These are phyloP conservation scores for Ascaphus truei DNA, from an alignment of 2,113 vertebrate species.

Conservation along the genomic window DNA sequence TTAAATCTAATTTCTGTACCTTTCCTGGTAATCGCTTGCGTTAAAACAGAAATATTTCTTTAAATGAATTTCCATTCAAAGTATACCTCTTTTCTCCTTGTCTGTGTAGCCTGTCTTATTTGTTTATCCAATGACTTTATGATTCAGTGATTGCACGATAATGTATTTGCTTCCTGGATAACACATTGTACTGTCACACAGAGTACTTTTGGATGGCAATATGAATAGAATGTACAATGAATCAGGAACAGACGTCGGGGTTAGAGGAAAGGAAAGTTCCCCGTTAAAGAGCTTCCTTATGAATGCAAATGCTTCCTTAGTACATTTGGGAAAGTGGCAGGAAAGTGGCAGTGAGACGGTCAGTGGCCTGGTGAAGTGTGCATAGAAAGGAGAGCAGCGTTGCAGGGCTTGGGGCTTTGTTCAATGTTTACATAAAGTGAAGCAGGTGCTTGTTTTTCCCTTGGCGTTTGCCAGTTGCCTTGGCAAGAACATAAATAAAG, in stretches of 20 bases:
- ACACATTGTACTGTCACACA: conserved; percentile 6
- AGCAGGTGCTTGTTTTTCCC: conserved; percentile 8
- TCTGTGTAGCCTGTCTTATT: no score
- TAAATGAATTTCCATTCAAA: no score
- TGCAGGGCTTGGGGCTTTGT: no score
- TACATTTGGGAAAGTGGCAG: background rate
- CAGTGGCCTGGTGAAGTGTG: no score
- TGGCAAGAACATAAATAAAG: background rate
- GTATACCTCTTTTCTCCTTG: no score
- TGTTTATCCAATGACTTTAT: no score
- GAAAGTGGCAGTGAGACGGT: no score
- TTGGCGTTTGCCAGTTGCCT: background rate
- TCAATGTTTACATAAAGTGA: background rate
- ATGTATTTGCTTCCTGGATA: conserved; percentile 3
- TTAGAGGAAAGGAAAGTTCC: background rate
- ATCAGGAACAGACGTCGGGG: background rate
- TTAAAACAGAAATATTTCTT: no score
- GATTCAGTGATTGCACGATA: background rate
- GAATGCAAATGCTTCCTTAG: no score
- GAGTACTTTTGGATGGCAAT: background rate
- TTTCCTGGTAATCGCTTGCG: no score
- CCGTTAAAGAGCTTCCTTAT: background rate
- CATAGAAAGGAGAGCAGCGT: background rate
- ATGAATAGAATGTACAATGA: background rate
- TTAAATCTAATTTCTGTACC: no score